Base-by-base conservation (phyloP, 2,797 vertebrate genomes). In the Rousettus madagascariensis region DNA sequence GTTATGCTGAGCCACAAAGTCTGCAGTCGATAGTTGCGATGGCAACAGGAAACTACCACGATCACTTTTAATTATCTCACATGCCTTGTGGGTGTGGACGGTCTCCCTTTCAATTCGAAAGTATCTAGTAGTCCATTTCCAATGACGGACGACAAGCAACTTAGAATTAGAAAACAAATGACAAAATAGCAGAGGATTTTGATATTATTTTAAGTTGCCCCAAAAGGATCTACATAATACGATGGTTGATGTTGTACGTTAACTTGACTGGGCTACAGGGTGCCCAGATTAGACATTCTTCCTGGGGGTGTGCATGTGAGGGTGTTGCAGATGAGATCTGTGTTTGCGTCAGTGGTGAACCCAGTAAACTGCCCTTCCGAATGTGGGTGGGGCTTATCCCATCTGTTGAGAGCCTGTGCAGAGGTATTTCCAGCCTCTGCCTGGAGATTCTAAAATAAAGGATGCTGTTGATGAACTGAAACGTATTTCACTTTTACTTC, bases 401-500 rank as follows among this genome's bases (percentile, higher is more conserved):
- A 6, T 30, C 68, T 30, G 43, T 3, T 65, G 59, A 30, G 33
- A 26, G 26, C 43, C 86, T n/a, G 24, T 41, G 5, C 1, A 77
- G 57, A 94, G 12, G 2, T 92, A 53, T 90, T 96, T 86, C 83
- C 17, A 95, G 86, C 46, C 4, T 63, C 16, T 94, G 24, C 19
- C 63, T 51, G 66, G 88, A 86, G 93, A 93, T 63, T 38, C 36
- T 86, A 49, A 88, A 82, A 87, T 59, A 96, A 95, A 90, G 7
- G 87, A 82, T 92, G 6, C 59, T 10, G 57, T 74, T 90, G 30
- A 77, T 90, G 57, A 97, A 95, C 93, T 80, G 0, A 55, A 97
- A 77, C 36, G 13, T 26, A 57, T 88, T 89, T 97, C 3, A 57
- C 66, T 97, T 97, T 80, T 51, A 97, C 36, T 20, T 49, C 79